Percentiles rank a stretch among this genome's conserved stretches.
Evolutionary conservation across 2,888 invertebrate species (phyloP).

Genomic region (Elysia crispata): DNA sequence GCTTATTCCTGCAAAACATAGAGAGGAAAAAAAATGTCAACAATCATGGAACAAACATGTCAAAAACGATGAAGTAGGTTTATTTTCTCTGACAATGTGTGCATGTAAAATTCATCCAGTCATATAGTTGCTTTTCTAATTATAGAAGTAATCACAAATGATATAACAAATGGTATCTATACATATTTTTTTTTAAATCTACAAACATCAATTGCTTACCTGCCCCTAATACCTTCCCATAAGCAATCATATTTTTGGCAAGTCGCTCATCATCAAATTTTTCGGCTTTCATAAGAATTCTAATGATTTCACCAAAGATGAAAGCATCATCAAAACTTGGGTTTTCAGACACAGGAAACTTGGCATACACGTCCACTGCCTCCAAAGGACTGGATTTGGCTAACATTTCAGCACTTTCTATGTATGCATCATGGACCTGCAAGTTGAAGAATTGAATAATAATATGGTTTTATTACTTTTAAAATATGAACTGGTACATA

Average conservation of each 20-base stretch:
- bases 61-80: no score
- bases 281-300: constrained; percentile 74
- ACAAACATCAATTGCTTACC: constrained; percentile 65
- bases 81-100: no score
- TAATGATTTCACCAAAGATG: constrained; percentile 76
- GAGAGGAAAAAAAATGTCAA: no score
- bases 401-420: constrained; percentile 75
- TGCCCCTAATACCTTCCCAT: constrained; percentile 73
- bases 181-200: no score
- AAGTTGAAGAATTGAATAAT: background rate
- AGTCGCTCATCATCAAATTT: constrained; percentile 75
- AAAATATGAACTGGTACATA: no score
- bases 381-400: constrained; percentile 70
- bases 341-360: constrained; percentile 73
- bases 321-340: constrained; percentile 76
- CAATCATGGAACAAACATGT: no score
- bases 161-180: no score
- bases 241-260: constrained; percentile 71
- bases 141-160: no score
- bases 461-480: no score
- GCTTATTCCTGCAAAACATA: no score
- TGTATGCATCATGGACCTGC: constrained; percentile 76
- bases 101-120: no score
- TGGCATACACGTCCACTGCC: constrained; percentile 75
- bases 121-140: no score